These are phyloP conservation scores for Notiomystis cincta DNA, from an alignment of 2,113 vertebrate species.

Conservation along the genomic window DNA sequence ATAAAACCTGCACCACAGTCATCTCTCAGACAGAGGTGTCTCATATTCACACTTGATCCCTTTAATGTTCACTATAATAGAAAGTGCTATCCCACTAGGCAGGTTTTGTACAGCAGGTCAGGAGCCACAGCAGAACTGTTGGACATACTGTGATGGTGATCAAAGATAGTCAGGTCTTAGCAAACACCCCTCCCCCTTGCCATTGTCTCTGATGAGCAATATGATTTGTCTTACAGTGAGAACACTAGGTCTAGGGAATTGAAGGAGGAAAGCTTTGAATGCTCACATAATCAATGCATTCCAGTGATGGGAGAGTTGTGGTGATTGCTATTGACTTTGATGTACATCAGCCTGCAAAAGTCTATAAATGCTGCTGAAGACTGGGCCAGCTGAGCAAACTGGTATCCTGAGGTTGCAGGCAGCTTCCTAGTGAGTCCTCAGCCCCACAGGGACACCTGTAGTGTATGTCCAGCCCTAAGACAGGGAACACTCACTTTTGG, in stretches of 20 bases:
- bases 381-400: not conserved
- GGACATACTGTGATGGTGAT: not conserved
- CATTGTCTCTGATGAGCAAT: not conserved
- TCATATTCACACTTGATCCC: not conserved
- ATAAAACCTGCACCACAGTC: not conserved
- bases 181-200: not conserved
- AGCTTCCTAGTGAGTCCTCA: not conserved
- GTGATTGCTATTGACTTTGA: not conserved
- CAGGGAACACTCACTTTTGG: not conserved
- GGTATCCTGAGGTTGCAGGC: not conserved
- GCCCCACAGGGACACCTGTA: not conserved
- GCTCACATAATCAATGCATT: not conserved
- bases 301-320: not conserved
- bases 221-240: not conserved
- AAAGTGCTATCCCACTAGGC: not conserved
- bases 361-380: not conserved
- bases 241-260: not conserved
- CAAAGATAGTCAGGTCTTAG: not conserved
- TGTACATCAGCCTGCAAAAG: not conserved
- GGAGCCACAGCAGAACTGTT: not conserved
- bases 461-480: not conserved
- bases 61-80: not conserved
- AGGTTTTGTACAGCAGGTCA: not conserved
- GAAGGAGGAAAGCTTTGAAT: not conserved
- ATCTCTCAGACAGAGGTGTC: not conserved